Evolutionary conservation across 1,140 invertebrate genomes (phyloP).

Genomic region (Drosophila elegans): DNA sequence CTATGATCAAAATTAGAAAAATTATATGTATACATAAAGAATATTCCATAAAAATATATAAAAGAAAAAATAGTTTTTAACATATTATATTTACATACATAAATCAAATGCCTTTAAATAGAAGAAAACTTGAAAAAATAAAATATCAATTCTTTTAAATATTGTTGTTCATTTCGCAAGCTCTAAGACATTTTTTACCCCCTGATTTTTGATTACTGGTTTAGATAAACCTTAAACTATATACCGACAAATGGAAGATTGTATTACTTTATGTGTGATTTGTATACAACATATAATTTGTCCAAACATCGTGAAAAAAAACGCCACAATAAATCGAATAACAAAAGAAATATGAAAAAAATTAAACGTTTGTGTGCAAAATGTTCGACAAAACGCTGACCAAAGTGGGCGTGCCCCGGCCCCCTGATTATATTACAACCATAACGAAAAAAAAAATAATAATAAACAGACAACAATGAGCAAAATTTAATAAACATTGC

Average conservation of each 20-base stretch:
- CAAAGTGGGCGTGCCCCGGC: slow-evolving; percentile 42
- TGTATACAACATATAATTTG: slow-evolving; percentile 38
- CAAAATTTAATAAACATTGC: slow-evolving; percentile 56
- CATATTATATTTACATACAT: no score
- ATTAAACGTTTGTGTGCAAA: slow-evolving; percentile 62
- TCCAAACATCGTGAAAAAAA: slow-evolving; percentile 27
- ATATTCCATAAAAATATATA: no score
- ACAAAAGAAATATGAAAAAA: slow-evolving; percentile 26
- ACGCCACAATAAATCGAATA: slow-evolving; percentile 20
- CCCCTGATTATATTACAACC: slow-evolving; percentile 41
- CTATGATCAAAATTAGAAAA: no score
- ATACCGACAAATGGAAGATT: not conserved
- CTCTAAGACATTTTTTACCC: not conserved
- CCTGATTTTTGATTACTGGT: slow-evolving; percentile 12
- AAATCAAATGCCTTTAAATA: no score
- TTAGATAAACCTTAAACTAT: not conserved
- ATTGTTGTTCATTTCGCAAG: no score
- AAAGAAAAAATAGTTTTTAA: no score
- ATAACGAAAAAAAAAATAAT: slow-evolving; percentile 16
- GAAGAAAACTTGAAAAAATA: no score
- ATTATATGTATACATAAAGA: no score
- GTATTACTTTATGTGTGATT: slow-evolving; percentile 35
- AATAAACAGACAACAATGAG: slow-evolving; percentile 42
- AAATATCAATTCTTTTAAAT: no score
- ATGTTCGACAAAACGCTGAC: slow-evolving; percentile 67